phyloP scores from a whole-genome alignment of 2,888 invertebrate species.

The Plemyria rubiginata region DNA sequence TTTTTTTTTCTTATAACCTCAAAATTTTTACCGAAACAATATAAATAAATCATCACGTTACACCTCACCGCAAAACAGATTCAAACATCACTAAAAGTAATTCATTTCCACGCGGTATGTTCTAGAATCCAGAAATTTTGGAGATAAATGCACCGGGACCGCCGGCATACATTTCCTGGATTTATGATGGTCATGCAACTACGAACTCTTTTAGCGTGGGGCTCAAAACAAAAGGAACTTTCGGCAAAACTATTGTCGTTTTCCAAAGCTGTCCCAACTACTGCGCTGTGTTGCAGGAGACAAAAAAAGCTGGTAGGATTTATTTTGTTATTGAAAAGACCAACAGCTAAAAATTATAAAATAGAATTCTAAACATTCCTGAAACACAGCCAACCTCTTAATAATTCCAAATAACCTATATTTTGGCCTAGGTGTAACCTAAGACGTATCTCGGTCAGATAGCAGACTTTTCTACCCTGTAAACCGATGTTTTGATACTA shows the following conservation, averaged over 20 bases:
- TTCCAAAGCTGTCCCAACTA: constrained; percentile 9
- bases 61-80: constrained; percentile 29
- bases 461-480: too few relatives aligned
- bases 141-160: constrained; percentile 49
- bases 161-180: constrained; percentile 46
- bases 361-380: too few relatives aligned
- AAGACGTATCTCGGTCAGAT: too few relatives aligned
- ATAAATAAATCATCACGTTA: constrained; percentile 36
- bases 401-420: too few relatives aligned
- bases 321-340: too few relatives aligned
- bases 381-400: too few relatives aligned
- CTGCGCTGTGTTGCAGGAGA: neutral
- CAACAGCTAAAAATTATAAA: too few relatives aligned
- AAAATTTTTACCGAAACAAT: too few relatives aligned
- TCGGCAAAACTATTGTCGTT: constrained; percentile 27
- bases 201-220: constrained; percentile 30
- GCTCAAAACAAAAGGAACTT: constrained; percentile 32
- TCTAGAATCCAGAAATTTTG: constrained; percentile 56
- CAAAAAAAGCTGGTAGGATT: too few relatives aligned
- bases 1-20: too few relatives aligned
- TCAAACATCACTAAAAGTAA: constrained; percentile 38
- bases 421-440: too few relatives aligned
- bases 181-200: constrained; percentile 43
- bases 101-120: constrained; percentile 53
- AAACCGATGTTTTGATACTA: too few relatives aligned